Conservation (phyloP, 2,888 invertebrate species). For the Hybos culiciformis region DNA sequence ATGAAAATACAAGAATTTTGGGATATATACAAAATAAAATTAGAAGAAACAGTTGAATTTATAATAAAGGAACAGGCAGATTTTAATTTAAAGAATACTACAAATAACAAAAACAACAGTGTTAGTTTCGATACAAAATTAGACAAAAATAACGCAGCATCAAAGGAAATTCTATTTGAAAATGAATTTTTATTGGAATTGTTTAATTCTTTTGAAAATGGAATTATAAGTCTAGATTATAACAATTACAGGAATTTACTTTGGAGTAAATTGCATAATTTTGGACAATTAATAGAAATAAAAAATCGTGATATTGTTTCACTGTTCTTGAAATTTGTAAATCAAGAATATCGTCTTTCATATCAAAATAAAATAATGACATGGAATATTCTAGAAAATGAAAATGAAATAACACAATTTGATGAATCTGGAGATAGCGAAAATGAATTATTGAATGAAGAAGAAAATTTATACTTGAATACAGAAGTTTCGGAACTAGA, state of each 20-base stretch:
- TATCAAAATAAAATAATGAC: constrained; percentile 42
- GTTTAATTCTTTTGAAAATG: not conserved
- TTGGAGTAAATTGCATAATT: constrained; percentile 64
- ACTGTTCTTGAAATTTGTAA: constrained; percentile 61
- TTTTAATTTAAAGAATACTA: no score
- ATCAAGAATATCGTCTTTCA: constrained; percentile 45
- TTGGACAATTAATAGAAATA: constrained; percentile 62
- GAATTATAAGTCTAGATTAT: constrained; percentile 48
- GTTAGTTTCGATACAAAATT: no score
- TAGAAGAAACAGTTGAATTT: constrained; percentile 41
- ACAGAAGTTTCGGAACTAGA: constrained; percentile 2
- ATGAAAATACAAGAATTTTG: constrained; percentile 53
- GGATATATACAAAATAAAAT: constrained; percentile 48
- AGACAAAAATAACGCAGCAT: no score
- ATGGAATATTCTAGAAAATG: constrained; percentile 40
- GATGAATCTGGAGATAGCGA: constrained; percentile 31
- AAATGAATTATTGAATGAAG: constrained; percentile 30
- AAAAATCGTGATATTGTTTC: constrained; percentile 68
- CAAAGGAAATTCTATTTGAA: no score
- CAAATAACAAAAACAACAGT: no score
- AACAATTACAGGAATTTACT: constrained; percentile 63
- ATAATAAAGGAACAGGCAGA: constrained; percentile 33
- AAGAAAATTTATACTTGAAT: constrained; percentile 15
- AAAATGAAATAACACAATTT: constrained; percentile 21
- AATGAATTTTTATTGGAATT: not conserved